Base-by-base conservation (phyloP, 2,888 invertebrate genomes). In the Chirona hameri region DNA sequence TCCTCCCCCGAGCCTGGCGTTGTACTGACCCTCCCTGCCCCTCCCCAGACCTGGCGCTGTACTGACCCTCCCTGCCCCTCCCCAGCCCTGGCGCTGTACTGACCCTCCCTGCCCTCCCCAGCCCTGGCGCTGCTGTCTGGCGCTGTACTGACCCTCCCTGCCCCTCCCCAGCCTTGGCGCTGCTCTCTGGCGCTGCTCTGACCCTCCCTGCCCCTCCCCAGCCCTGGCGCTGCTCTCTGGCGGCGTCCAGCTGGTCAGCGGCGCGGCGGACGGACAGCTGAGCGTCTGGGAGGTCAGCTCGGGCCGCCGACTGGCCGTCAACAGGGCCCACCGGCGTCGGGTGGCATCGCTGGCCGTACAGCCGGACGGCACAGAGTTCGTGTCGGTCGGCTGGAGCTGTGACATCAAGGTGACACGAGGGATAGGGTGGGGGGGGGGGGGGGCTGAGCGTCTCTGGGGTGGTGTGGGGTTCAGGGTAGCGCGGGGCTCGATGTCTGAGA, bases 371-470 rank as follows among this genome's bases (percentile, higher is more conserved):
- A 24, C 24, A 21, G 39, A 76, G 76, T 76, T 76, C 46, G 46
- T 31, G 39, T 46, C 76, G 21, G 76, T 76, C 39, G 76, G 39
- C 76, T 76, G 76, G 76, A 76, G 76, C 76, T 76, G 76, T 10
- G 76, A 76, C 76, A 10, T 46, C 76, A 76, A 76, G 76, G 76
- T 76, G 24, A 3, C 18, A 39, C 39, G 60, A 9, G 24, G 60
- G n/a, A 60, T 5, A 7, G 60, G 60, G 24, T n/a, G 60, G 24
- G 4, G 21, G 39, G 39, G 39, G 2, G 39, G 39, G 7, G 39
- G 39, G 4, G 7, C 39, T 39, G 39, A 39, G 39, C 39, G 39
- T 39, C 39, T 39, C 39, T 39, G 39, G 39, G 39, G 7, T 7
- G 7, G 39, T 2, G 39, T 39, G 39, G 39, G n/a, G n/a, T n/a